Evolutionary conservation across 1,140 invertebrate genomes (phyloP).

Genomic region (Drosophila baimaii): DNA sequence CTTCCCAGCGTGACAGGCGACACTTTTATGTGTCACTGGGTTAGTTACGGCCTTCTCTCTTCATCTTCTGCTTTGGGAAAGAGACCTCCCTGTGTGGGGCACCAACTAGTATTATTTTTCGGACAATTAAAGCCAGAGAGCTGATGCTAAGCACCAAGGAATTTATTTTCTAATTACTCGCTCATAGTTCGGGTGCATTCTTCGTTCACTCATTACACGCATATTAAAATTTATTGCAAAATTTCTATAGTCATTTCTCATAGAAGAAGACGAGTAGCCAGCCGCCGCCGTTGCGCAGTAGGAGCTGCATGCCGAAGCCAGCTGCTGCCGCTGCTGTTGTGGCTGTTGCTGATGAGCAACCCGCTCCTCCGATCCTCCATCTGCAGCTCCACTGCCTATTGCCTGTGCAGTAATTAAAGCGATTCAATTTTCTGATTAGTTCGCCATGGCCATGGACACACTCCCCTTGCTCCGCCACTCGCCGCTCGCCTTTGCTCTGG

Average conservation of each 20-base stretch:
- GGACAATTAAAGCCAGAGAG: constrained; percentile 56
- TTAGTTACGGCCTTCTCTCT: constrained; percentile 40
- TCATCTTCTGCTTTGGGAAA: background rate
- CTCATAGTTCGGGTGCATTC: constrained; percentile 64
- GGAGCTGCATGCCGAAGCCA: constrained; percentile 21
- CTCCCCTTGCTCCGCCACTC: constrained; percentile 8
- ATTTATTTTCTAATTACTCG: constrained; percentile 74
- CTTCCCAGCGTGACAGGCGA: constrained; percentile 68
- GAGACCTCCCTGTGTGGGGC: constrained; percentile 8
- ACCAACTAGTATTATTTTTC: constrained; percentile 44
- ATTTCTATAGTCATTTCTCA: constrained; percentile 80
- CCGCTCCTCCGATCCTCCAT: constrained; percentile 23
- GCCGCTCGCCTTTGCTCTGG: background rate
- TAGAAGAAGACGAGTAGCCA: constrained; percentile 75
- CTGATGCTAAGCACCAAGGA: constrained; percentile 7
- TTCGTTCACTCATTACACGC: constrained; percentile 80
- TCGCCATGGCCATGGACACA: constrained; percentile 79
- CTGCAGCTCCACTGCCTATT: constrained; percentile 57
- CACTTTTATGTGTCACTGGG: constrained; percentile 82
- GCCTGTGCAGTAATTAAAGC: constrained; percentile 83
- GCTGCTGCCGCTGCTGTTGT: constrained; percentile 18
- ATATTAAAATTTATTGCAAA: constrained; percentile 83
- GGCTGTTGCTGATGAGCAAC: constrained; percentile 42
- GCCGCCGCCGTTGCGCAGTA: constrained; percentile 16
- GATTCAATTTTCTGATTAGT: constrained; percentile 84